Conservation (phyloP, 2,888 invertebrate genomes). For the Tetragonula carbonaria region DNA sequence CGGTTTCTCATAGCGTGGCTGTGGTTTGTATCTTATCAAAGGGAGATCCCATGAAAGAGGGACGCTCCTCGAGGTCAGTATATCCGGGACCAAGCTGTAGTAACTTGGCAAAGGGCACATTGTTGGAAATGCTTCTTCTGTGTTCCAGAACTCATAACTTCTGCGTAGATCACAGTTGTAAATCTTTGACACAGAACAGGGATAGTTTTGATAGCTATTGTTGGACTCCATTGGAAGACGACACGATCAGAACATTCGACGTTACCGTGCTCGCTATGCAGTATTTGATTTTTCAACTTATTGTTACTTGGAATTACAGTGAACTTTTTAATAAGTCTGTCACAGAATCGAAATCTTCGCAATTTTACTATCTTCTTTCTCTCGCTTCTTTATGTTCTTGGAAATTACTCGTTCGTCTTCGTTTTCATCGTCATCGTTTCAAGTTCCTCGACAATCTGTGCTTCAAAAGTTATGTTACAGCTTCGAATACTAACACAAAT, state of each 20-base stretch:
- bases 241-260: background rate
- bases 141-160: conserved; percentile 50
- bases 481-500: too few species aligned
- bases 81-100: conserved; percentile 50
- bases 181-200: conserved; percentile 30
- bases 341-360: background rate
- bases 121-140: conserved; percentile 61
- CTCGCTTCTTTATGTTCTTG: background rate
- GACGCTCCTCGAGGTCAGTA: conserved; percentile 37
- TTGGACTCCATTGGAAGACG: conserved; percentile 47
- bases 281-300: background rate
- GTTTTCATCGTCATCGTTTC: background rate
- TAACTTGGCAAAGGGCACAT: conserved; percentile 62
- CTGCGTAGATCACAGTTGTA: conserved; percentile 34
- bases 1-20: conserved; percentile 87
- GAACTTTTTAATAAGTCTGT: background rate
- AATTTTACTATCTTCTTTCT: background rate
- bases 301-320: background rate
- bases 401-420: background rate
- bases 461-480: too few species aligned
- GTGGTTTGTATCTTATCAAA: conserved; percentile 56
- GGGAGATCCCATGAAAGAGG: conserved; percentile 52
- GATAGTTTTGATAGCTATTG: conserved; percentile 20
- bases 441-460: too few species aligned
- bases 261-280: background rate